Conservation (phyloP, 2,797 vertebrate genomes). For the Thripadectes ignobilis region DNA sequence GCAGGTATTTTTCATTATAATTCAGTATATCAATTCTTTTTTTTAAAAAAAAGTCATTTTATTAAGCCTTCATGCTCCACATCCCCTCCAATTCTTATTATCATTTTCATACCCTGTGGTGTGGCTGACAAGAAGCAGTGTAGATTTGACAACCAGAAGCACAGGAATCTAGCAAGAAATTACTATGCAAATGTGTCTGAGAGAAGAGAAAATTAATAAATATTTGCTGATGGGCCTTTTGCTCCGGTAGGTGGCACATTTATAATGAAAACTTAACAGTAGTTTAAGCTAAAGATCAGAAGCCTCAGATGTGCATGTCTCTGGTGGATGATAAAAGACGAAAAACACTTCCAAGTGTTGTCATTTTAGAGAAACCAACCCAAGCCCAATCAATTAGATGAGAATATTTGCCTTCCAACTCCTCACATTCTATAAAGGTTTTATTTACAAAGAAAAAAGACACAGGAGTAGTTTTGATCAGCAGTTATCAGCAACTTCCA, state of each 20-base stretch:
- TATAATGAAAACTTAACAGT: conserved; percentile 15
- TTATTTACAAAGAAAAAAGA: neutral
- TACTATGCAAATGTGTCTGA: conserved; percentile 57
- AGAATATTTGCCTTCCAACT: conserved; percentile 8
- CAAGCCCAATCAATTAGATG: neutral
- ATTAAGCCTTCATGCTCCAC: conserved; percentile 11
- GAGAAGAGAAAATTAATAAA: conserved; percentile 59
- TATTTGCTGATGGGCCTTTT: conserved; percentile 49
- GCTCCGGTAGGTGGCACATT: conserved; percentile 24
- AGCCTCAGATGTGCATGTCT: neutral
- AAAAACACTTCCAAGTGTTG: neutral
- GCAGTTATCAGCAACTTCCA: neutral
- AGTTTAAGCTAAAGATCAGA: conserved; percentile 12
- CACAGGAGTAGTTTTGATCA: neutral
- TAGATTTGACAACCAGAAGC: conserved; percentile 51
- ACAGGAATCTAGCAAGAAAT: conserved; percentile 59
- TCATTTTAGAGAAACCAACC: neutral
- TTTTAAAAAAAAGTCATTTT: neutral
- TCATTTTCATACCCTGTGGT: conserved; percentile 51
- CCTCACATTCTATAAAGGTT: neutral
- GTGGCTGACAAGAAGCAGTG: conserved; percentile 52
- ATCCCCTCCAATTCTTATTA: conserved; percentile 38
- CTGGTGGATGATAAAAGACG: neutral
- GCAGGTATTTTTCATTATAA: conserved; percentile 21
- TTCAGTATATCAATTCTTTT: neutral